A percentile compares a stretch with the other conserved stretches of the same genome.
These are phyloP conservation scores for Drosophila rubida DNA, from an alignment of 2,888 invertebrate species.

Conservation along the genomic window DNA sequence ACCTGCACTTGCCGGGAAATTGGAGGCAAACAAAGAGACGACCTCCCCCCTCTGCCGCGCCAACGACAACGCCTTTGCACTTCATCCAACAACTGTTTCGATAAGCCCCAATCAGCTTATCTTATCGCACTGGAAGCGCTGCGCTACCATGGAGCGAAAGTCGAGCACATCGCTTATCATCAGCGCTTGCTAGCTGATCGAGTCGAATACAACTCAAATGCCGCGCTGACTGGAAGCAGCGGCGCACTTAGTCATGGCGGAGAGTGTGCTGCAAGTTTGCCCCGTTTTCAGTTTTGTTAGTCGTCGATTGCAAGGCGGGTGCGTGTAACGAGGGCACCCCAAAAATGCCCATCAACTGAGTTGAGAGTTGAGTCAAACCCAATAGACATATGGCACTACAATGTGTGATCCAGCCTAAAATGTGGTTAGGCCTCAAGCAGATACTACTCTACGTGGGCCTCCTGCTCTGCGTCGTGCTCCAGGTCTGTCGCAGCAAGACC, in stretches of 20 bases:
- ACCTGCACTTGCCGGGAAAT: slow-evolving; percentile 9
- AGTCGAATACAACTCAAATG: not conserved
- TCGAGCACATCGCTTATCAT: not conserved
- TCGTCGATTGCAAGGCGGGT: slow-evolving; percentile 27
- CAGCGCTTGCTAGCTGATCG: not conserved
- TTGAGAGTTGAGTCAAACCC: not conserved
- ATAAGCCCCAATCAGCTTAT: slow-evolving; percentile 52
- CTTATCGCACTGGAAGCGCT: slow-evolving; percentile 65
- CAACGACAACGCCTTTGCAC: slow-evolving; percentile 19
- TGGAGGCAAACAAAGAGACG: slow-evolving; percentile 31
- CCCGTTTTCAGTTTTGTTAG: slow-evolving; percentile 33
- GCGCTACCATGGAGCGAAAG: slow-evolving; percentile 29
- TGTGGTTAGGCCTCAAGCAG: slow-evolving; percentile 72
- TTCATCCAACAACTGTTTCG: slow-evolving; percentile 47
- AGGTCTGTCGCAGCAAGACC: slow-evolving; percentile 70
- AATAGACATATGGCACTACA: slow-evolving; percentile 62
- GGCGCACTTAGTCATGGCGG: slow-evolving; percentile 52
- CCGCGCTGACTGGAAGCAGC: slow-evolving; percentile 47
- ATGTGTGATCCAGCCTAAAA: slow-evolving; percentile 67
- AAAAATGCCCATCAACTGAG: slow-evolving; percentile 45
- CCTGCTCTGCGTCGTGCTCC: slow-evolving; percentile 65
- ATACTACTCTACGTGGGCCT: slow-evolving; percentile 71
- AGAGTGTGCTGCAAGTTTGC: slow-evolving; percentile 6
- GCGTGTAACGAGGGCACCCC: slow-evolving; percentile 16
- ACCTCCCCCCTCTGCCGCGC: not conserved